Evolutionary conservation across 2,888 invertebrate genomes (phyloP), one percentile per base, ranked within the genome.

Genomic region (Mantis religiosa): DNA sequence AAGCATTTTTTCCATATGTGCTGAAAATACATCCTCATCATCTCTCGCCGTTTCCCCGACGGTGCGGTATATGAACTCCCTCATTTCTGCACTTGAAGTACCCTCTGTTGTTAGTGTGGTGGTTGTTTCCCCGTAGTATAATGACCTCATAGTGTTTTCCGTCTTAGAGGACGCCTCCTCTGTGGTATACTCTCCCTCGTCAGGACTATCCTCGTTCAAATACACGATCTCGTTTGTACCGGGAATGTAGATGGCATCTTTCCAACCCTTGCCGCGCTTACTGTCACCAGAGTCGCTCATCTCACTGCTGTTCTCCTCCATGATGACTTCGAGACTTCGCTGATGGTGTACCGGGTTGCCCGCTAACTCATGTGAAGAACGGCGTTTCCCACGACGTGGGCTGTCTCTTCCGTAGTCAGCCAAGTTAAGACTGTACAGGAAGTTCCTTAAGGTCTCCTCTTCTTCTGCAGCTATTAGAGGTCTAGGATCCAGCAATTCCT

Each of bases 361-460:
- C 28, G 20, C 71, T 6, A 34, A 7, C n/a, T 87, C 87, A 7
- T 71, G 25, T 3, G 87, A 20, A 2, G 30, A 30, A 8, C 82
- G 28, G 1, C 87, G 87, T 34, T 82, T 87, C 1, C 28, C 82
- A 9, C 28, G 81, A 15, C 82, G 28, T 12, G 54, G 34, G 20
- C 83, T 47, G n/a, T 84, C 88, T 28, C 47, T 84, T 7, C 88
- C 83, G 88, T 84, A 88, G 41, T 90, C 88, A 20, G 92, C 92
- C 85, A 93, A 90, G 84, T 92, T 92, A 28, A 93, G 91, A 25
- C 91, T 92, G 83, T 92, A 92, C 87, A 93, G 92, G 85, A 93
- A 93, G 84, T 89, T 91, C 41, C 93, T 90, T 81, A 93, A 89
- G 86, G 92, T 92, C 47, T 91, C 91, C 87, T 93, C 93, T 12